Conservation (phyloP, 2,797 vertebrate genomes). For the Potorous gilbertii region DNA sequence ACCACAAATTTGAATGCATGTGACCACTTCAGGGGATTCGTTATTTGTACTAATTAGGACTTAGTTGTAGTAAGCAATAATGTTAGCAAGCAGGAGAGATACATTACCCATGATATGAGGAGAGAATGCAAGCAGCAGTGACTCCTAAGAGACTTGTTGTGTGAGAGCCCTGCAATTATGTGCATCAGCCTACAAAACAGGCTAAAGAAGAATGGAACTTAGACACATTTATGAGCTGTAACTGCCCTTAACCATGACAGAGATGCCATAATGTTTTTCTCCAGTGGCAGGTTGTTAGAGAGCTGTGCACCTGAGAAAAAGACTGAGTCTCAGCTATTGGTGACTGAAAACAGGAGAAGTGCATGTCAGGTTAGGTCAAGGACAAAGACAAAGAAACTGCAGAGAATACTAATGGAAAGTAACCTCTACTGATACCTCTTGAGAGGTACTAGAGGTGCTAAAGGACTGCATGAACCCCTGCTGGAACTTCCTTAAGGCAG, state of each 20-base stretch:
- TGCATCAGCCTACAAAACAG: background rate
- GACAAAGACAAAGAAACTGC: background rate
- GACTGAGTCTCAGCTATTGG: background rate
- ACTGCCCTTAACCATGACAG: background rate
- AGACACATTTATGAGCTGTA: background rate
- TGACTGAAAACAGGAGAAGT: background rate
- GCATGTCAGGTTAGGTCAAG: background rate
- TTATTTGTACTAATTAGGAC: background rate
- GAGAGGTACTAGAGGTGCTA: background rate
- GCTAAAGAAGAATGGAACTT: background rate
- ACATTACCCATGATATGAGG: background rate
- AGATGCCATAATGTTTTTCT: background rate
- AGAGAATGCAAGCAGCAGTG: background rate
- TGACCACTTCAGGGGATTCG: background rate
- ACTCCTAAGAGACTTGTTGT: background rate
- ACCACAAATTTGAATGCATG: background rate
- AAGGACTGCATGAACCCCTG: background rate
- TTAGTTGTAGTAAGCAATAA: background rate
- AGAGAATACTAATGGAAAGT: background rate
- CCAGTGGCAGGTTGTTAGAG: background rate
- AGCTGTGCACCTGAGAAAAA: background rate
- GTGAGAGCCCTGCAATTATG: background rate
- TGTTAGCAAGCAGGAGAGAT: background rate
- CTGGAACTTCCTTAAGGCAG: background rate
- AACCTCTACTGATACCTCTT: too few relatives aligned